Evolutionary conservation across 1,140 invertebrate genomes (phyloP).

Genomic region (Achroia grisella): DNA sequence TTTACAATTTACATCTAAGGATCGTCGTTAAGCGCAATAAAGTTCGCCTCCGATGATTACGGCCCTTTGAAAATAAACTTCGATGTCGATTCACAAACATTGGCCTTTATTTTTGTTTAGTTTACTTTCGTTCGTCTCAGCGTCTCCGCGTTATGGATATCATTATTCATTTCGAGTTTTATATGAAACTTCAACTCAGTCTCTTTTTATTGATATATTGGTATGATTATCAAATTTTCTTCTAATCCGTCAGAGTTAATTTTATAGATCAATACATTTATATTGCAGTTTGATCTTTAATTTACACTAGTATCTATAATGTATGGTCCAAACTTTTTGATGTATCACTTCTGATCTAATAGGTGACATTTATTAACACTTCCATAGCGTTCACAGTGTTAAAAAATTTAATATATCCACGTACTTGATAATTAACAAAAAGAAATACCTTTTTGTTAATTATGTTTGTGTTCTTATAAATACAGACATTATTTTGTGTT

Average conservation of each 20-base stretch:
- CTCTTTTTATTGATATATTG: conserved; percentile 25
- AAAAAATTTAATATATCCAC: too few species aligned
- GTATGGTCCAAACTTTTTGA: too few species aligned
- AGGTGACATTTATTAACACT: too few species aligned
- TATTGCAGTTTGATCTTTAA: too few species aligned
- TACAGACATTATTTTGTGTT: too few species aligned
- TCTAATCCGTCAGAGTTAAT: background rate
- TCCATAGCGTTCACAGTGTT: too few species aligned
- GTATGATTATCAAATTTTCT: conserved; percentile 13
- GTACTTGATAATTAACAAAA: too few species aligned
- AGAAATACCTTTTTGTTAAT: too few species aligned
- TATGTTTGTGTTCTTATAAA: too few species aligned
- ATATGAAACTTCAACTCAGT: conserved; percentile 11
- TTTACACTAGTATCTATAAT: too few species aligned
- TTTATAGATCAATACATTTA: background rate
- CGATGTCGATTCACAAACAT: conserved; percentile 30
- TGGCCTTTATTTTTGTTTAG: conserved; percentile 53
- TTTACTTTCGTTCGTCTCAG: conserved; percentile 30
- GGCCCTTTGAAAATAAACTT: conserved; percentile 49
- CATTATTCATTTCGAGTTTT: conserved; percentile 43
- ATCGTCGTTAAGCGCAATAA: conserved; percentile 45
- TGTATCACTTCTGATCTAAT: too few species aligned
- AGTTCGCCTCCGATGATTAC: conserved; percentile 52
- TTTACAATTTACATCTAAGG: conserved; percentile 38
- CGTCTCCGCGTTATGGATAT: conserved; percentile 32